Conservation (phyloP, 2,113 vertebrate species). For the Spilogale gracilis region DNA sequence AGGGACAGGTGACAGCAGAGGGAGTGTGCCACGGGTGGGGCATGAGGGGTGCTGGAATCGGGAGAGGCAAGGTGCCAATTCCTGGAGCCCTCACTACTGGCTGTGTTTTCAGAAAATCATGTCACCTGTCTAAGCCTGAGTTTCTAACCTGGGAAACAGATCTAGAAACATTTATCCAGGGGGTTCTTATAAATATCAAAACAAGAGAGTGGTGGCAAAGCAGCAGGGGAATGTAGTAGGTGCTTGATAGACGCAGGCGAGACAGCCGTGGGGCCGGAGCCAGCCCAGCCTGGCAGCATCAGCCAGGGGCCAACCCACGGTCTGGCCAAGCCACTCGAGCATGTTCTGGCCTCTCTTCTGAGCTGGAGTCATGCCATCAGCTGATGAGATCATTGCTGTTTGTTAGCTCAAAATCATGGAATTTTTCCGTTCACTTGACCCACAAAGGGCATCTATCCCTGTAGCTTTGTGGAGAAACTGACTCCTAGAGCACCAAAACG, state of each 20-base stretch:
- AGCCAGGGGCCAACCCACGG: rapidly evolving
- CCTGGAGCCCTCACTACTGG: neutral
- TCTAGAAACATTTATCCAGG: rapidly evolving
- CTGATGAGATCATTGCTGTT: neutral
- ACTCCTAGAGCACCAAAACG: neutral
- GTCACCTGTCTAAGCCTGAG: neutral
- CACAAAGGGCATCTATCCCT: neutral
- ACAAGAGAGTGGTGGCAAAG: neutral
- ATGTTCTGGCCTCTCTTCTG: neutral
- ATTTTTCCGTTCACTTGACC: neutral
- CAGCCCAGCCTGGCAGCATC: neutral
- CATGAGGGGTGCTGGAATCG: neutral
- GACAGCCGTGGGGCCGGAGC: rapidly evolving
- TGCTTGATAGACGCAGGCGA: rapidly evolving
- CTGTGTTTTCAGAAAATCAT: neutral
- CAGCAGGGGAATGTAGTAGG: rapidly evolving
- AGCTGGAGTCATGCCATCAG: neutral
- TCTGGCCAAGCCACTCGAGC: rapidly evolving
- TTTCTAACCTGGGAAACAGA: neutral
- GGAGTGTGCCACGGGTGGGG: neutral
- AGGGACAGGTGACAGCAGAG: neutral
- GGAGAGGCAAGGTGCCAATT: rapidly evolving
- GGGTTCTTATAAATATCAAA: neutral
- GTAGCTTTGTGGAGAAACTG: neutral
- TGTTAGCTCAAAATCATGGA: neutral